These are phyloP conservation scores for Athalia cordata DNA, from an alignment of 2,888 invertebrate genomes.

Conservation along the genomic window DNA sequence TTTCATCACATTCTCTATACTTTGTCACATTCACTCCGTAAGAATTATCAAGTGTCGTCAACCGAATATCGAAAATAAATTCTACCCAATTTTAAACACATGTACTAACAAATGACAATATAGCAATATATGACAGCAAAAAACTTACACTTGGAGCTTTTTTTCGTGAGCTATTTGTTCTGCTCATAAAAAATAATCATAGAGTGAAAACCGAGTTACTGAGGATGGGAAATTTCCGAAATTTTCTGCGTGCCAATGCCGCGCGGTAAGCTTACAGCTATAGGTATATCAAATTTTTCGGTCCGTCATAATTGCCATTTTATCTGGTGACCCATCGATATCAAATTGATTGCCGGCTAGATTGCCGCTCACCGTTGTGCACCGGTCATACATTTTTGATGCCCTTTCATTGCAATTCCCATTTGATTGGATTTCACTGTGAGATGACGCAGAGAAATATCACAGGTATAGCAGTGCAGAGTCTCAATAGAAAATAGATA, in stretches of 20 bases:
- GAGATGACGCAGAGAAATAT: constrained; percentile 9
- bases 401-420: constrained; percentile 21
- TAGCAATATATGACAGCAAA: too few species aligned
- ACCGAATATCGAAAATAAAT: too few species aligned
- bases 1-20: not conserved
- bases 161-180: too few species aligned
- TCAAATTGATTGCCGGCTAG: not conserved
- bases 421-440: constrained; percentile 3
- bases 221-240: not conserved
- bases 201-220: too few species aligned
- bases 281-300: not conserved
- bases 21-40: not conserved
- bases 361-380: not conserved
- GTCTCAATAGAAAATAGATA: not conserved
- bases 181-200: too few species aligned
- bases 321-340: not conserved
- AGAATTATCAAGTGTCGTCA: too few species aligned
- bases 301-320: not conserved
- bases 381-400: constrained; percentile 7
- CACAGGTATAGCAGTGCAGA: not conserved
- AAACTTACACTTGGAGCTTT: too few species aligned
- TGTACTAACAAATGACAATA: too few species aligned
- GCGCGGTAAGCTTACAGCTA: too few species aligned
- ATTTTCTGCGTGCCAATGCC: not conserved
- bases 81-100: too few species aligned